Evolutionary conservation across 1,140 invertebrate species (phyloP), one percentile per base, ranked within the genome.

Genomic region (Potamilus streckersoni): DNA sequence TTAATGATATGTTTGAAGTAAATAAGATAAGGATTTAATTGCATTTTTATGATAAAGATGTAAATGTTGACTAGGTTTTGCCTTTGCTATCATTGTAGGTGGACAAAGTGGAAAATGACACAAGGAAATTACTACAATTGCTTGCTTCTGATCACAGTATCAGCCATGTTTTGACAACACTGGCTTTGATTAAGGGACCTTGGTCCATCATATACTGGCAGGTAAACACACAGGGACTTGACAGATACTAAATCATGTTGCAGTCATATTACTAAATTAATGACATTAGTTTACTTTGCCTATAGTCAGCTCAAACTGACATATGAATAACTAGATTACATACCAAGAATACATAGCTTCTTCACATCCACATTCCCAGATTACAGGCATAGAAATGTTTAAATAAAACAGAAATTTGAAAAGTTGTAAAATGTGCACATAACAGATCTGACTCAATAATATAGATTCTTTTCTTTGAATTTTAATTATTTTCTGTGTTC

Each of bases 171-270:
- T 64, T 91, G 19, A 69, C 87, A 38, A 84, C 91, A 4, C 82
- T 95, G 60, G 79, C 84, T 72, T 82, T 23, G 23, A 23, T 23
- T 23, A 23, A 2, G 23, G 23, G 23, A 23, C 23, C 23, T 23
- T 2, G 23, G 23, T 23, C 23, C 23, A 23, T 23, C 23, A 1
- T 23, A 23, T 96, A 94, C 87, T 95, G 92, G 88, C 91, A 96
- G 87, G 89, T 89, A 73, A 77, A 49, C 60, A 17, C 64, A 15
- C 57, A 69, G 1, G 17, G 15, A 14, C 57, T 59, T 57, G 15
- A 15, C 49, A 69, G 3, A 6, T 14, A n/a, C 16, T 38, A 75
- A 69, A 17, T 55, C 14, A 57, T 17, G 59, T 60, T 57, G 59
- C 19, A 13, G 23, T 31, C 16, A 31, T 23, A 6, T n/a, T 1